These are phyloP conservation scores for Drosophila gunungcola DNA, from an alignment of 1,140 invertebrate genomes.

Conservation along the genomic window DNA sequence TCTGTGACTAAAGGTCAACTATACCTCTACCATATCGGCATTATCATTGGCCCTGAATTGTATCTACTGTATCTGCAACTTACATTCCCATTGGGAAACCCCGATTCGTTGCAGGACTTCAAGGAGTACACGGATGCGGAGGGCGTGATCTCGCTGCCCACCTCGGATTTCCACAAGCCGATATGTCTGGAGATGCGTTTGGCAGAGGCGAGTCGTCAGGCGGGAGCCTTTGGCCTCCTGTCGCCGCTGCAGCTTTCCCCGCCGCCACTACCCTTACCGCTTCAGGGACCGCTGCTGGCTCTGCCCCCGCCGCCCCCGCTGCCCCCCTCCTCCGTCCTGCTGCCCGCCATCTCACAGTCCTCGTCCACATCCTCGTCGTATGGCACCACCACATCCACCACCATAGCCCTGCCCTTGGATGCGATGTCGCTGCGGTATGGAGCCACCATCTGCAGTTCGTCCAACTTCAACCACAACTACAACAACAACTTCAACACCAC, in stretches of 20 bases:
- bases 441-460: slow-evolving; percentile 56
- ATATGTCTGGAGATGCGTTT: slow-evolving; percentile 91
- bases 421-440: slow-evolving; percentile 55
- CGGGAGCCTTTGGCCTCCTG: slow-evolving; percentile 65
- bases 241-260: slow-evolving; percentile 21
- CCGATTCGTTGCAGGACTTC: slow-evolving; percentile 88
- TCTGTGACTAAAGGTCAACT: neutral
- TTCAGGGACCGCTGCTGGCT: slow-evolving; percentile 20
- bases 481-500: slow-evolving; percentile 85
- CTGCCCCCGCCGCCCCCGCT: slow-evolving; percentile 38
- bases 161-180: slow-evolving; percentile 91
- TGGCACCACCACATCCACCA: slow-evolving; percentile 80
- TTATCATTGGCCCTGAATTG: neutral
- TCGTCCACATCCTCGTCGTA: slow-evolving; percentile 82
- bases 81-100: neutral
- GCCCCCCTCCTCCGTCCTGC: slow-evolving; percentile 22
- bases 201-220: slow-evolving; percentile 71
- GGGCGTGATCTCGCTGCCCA: slow-evolving; percentile 92
- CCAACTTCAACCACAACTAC: slow-evolving; percentile 84
- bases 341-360: slow-evolving; percentile 71
- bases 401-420: slow-evolving; percentile 79
- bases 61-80: neutral
- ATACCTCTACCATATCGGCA: neutral
- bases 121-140: slow-evolving; percentile 95
- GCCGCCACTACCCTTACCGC: slow-evolving; percentile 8